Evolutionary conservation across 1,140 invertebrate species (phyloP).

Genomic region (Varroa destructor): DNA sequence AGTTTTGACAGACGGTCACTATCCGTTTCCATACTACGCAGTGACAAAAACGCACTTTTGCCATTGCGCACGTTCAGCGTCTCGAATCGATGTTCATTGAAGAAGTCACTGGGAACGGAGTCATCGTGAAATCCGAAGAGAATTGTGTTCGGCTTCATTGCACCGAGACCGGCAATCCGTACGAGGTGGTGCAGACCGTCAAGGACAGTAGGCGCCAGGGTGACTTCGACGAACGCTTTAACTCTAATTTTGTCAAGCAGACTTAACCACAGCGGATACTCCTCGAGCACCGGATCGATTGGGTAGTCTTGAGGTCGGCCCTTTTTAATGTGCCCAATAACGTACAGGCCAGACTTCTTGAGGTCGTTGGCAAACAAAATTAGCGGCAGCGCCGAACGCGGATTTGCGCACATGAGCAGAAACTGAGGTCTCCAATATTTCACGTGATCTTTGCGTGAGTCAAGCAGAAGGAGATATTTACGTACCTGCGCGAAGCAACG

Average conservation of each 20-base stretch:
- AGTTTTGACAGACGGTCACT: conserved; percentile 36
- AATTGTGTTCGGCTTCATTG: conserved; percentile 97
- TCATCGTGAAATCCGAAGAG: conserved; percentile 68
- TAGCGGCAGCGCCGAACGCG: conserved; percentile 70
- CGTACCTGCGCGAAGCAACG: conserved; percentile 51
- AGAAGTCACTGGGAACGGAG: conserved; percentile 57
- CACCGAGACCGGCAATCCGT: conserved; percentile 80
- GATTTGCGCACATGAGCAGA: conserved; percentile 76
- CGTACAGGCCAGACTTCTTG: conserved; percentile 93
- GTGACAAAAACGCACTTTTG: conserved; percentile 33
- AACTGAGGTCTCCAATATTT: conserved; percentile 99
- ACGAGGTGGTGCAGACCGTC: conserved; percentile 84
- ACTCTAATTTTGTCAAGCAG: conserved; percentile 74
- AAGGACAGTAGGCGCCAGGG: conserved; percentile 64
- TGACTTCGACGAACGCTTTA: conserved; percentile 93
- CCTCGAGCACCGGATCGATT: conserved; percentile 56
- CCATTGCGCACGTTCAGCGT: conserved; percentile 33
- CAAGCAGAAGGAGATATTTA: conserved; percentile 88
- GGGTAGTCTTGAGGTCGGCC: conserved; percentile 38
- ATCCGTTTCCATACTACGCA: conserved; percentile 38
- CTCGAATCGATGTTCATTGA: conserved; percentile 39
- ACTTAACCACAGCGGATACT: conserved; percentile 71
- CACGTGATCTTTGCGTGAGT: conserved; percentile 90
- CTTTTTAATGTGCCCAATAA: conserved; percentile 76
- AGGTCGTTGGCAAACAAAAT: conserved; percentile 96